Evolutionary conservation across 2,113 vertebrate species (phyloP).

Genomic region (Epinephelus lanceolatus): DNA sequence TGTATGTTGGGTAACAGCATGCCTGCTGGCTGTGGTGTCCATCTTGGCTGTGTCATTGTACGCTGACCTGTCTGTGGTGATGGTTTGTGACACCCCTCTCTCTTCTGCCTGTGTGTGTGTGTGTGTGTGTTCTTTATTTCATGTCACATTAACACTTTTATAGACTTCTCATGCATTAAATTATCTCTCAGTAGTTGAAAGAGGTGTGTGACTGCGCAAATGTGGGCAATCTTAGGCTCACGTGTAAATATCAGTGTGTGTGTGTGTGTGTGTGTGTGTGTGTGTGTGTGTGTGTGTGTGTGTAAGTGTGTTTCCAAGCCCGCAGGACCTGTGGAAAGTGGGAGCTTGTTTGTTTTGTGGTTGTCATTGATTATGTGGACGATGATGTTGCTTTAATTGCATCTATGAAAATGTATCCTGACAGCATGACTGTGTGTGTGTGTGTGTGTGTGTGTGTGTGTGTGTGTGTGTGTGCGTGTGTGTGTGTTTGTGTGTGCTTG

Average conservation of each 20-base stretch:
- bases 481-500: slow-evolving; percentile 27
- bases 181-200: not conserved
- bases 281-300: slow-evolving; percentile 2
- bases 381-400: slow-evolving; percentile 55
- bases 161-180: slow-evolving; percentile 2
- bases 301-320: not conserved
- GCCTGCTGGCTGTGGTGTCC: slow-evolving; percentile 66
- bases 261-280: not conserved
- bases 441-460: slow-evolving; percentile 26
- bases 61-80: slow-evolving; percentile 64
- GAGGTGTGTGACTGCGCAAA: not conserved
- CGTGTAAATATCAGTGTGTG: not conserved
- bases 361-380: slow-evolving; percentile 60
- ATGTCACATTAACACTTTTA: slow-evolving; percentile 23
- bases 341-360: slow-evolving; percentile 37
- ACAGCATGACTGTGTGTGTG: slow-evolving; percentile 49
- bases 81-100: slow-evolving; percentile 67
- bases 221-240: not conserved
- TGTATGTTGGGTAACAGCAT: slow-evolving; percentile 38
- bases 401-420: slow-evolving; percentile 63
- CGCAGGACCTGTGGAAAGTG: slow-evolving; percentile 25
- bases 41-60: slow-evolving; percentile 69
- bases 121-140: slow-evolving; percentile 13
- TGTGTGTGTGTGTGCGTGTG: slow-evolving; percentile 24
- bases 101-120: slow-evolving; percentile 23